These are phyloP conservation scores for Neodiprion virginianus DNA, from an alignment of 1,140 invertebrate genomes.

Conservation along the genomic window DNA sequence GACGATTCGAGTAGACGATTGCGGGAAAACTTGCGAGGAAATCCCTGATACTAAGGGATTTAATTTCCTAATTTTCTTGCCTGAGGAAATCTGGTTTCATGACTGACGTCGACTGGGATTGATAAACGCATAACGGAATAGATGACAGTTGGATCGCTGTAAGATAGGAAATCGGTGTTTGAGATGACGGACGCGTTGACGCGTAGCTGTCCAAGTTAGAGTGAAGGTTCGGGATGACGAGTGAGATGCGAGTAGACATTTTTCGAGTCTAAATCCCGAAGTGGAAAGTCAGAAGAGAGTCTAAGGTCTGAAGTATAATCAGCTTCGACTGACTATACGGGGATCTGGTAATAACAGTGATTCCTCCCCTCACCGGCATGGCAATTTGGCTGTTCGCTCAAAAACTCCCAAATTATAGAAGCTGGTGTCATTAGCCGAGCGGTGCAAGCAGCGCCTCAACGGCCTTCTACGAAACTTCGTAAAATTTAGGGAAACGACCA, in stretches of 20 bases:
- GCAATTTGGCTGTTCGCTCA: slow-evolving; percentile 59
- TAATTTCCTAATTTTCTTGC: too few species aligned
- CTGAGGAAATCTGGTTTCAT: too few species aligned
- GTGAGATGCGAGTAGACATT: not conserved
- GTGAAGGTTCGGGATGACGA: too few species aligned
- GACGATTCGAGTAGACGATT: too few species aligned
- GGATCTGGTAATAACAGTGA: slow-evolving; percentile 61
- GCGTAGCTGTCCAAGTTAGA: too few species aligned
- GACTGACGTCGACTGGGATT: too few species aligned
- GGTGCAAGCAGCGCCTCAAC: slow-evolving; percentile 15
- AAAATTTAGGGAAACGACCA: slow-evolving; percentile 41
- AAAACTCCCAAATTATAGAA: slow-evolving; percentile 62
- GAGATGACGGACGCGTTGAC: too few species aligned
- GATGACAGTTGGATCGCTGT: too few species aligned
- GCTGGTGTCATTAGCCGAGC: slow-evolving; percentile 57
- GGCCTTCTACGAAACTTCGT: slow-evolving; percentile 46
- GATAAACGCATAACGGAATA: too few species aligned
- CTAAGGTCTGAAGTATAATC: slow-evolving; percentile 57
- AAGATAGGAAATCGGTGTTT: too few species aligned
- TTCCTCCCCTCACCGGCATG: slow-evolving; percentile 48
- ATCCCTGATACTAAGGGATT: too few species aligned
- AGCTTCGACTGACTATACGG: slow-evolving; percentile 53
- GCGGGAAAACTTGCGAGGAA: too few species aligned
- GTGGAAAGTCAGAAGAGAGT: slow-evolving; percentile 34
- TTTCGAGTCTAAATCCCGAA: slow-evolving; percentile 10